Conservation (phyloP, 2,113 vertebrate species). For the Recurvirostra avosetta region DNA sequence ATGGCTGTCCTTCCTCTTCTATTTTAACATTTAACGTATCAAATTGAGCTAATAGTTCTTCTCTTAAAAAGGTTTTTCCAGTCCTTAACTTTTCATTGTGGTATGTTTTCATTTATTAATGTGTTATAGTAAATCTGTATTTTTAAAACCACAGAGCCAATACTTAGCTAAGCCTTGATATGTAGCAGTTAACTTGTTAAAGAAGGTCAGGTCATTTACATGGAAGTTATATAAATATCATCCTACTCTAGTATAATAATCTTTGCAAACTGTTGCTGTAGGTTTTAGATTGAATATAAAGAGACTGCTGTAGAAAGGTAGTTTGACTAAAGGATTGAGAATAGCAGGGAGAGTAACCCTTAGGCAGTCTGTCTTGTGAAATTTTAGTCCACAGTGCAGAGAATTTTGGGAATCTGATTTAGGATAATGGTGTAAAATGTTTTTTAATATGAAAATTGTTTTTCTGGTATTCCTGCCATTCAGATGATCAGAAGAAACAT, state of each 20-base stretch:
- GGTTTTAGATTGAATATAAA: not conserved
- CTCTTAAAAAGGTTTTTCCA: not conserved
- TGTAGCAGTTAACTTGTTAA: not conserved
- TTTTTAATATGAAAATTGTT: not conserved
- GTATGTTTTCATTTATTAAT: not conserved
- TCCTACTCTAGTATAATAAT: not conserved
- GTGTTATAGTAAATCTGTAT: not conserved
- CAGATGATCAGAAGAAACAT: not conserved
- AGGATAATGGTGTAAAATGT: not conserved
- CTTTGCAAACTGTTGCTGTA: not conserved
- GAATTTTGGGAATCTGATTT: not conserved
- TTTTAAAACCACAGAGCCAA: not conserved
- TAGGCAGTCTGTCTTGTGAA: not conserved
- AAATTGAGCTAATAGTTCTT: not conserved
- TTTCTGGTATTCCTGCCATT: not conserved
- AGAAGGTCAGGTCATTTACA: not conserved
- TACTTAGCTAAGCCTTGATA: not conserved
- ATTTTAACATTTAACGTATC: not conserved
- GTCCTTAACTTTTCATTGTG: not conserved
- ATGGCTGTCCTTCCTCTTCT: not conserved
- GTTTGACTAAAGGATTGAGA: not conserved
- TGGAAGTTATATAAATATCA: not conserved
- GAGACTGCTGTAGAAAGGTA: not conserved
- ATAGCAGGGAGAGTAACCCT: not conserved
- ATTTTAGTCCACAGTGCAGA: not conserved